A percentile compares a stretch with the other conserved stretches of the same genome.
These are phyloP conservation scores for Columbina picui DNA, from an alignment of 2,113 vertebrate species.

Conservation along the genomic window DNA sequence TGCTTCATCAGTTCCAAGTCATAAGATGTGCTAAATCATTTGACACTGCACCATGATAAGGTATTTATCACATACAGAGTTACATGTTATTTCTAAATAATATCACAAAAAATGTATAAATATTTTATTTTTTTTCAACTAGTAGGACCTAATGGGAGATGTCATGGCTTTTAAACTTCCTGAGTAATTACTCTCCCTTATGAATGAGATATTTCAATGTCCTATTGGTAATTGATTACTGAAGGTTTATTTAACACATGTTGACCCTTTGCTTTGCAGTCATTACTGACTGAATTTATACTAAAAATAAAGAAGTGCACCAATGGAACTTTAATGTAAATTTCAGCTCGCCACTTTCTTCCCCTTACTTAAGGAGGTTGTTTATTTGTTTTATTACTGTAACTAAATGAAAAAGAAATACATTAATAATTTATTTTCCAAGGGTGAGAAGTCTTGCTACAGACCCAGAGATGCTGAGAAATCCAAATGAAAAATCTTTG, in stretches of 20 bases:
- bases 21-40: slow-evolving; percentile 45
- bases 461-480: background rate
- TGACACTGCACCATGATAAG: slow-evolving; percentile 14
- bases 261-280: background rate
- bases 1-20: slow-evolving; percentile 53
- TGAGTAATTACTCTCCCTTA: background rate
- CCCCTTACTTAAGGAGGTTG: background rate
- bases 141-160: background rate
- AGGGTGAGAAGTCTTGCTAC: background rate
- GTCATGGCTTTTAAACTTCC: background rate
- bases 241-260: background rate
- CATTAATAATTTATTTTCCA: background rate
- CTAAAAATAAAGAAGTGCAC: background rate
- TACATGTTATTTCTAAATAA: background rate
- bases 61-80: background rate
- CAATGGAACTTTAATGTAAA: background rate
- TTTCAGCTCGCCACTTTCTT: background rate
- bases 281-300: background rate
- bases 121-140: background rate
- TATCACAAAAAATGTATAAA: background rate
- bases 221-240: background rate
- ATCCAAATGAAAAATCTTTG: background rate
- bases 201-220: background rate
- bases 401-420: background rate
- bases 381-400: background rate